Percentiles rank a stretch among this genome's conserved stretches.
phyloP scores from a whole-genome alignment of 1,140 invertebrate genomes.

The Drosophila sechellia region DNA sequence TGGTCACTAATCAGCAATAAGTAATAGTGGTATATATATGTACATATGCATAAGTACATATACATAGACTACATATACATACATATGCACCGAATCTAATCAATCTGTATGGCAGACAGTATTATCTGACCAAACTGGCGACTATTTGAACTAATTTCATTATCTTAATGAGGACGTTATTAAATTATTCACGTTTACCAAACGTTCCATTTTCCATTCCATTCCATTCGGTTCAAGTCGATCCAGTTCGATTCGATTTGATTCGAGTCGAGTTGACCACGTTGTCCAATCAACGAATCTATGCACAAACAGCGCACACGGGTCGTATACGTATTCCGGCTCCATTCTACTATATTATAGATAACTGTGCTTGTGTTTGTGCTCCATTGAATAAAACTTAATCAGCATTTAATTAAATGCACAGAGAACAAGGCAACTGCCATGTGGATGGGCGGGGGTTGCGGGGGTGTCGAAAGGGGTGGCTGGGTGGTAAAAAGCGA shows the following conservation, averaged over 20 bases:
- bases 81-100: conserved; percentile 13
- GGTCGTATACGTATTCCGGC: conserved; percentile 15
- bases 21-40: background rate
- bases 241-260: no score
- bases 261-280: conserved; percentile 35
- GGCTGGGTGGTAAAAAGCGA: conserved; percentile 45
- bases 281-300: conserved; percentile 62
- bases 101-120: conserved; percentile 29
- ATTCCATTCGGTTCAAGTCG: no score
- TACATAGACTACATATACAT: background rate
- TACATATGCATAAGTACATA: no score
- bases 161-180: conserved; percentile 77
- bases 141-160: conserved; percentile 74
- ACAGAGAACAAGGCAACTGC: conserved; percentile 48
- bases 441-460: background rate
- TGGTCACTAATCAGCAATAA: conserved; percentile 6
- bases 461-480: background rate
- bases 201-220: no score
- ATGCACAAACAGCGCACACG: conserved; percentile 14
- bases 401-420: conserved; percentile 81
- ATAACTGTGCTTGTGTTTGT: conserved; percentile 27
- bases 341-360: conserved; percentile 33
- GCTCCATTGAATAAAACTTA: conserved; percentile 80
- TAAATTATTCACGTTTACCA: conserved; percentile 80
- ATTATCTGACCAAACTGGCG: conserved; percentile 44